These are phyloP conservation scores for Osmerus eperlanus DNA, from an alignment of 2,113 vertebrate genomes.

Conservation along the genomic window DNA sequence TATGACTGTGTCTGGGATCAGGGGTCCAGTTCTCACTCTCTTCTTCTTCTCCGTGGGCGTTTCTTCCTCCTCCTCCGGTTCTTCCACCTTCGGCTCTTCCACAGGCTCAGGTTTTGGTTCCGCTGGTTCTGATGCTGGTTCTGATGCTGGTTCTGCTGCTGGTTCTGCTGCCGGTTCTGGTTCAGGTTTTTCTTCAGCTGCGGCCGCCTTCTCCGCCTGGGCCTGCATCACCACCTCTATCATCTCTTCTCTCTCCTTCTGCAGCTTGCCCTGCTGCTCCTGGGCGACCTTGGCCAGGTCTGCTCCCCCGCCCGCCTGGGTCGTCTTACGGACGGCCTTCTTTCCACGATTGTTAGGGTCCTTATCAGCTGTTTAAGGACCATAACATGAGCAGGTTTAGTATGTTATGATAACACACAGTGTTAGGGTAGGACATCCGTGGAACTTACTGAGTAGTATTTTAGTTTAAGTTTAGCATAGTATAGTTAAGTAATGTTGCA, in stretches of 20 bases:
- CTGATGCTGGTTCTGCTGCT: background rate
- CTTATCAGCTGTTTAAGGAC: slow-evolving; percentile 56
- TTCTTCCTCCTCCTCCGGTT: slow-evolving; percentile 4
- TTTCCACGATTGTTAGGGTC: slow-evolving; percentile 57
- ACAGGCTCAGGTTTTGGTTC: background rate
- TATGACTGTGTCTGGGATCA: slow-evolving; percentile 60
- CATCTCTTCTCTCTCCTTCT: slow-evolving; percentile 50
- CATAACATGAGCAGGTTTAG: background rate
- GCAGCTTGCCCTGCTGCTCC: slow-evolving; percentile 61
- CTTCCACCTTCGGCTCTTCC: background rate
- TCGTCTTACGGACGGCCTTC: slow-evolving; percentile 69
- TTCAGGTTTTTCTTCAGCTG: background rate
- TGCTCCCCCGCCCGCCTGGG: slow-evolving; percentile 56
- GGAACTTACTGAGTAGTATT: too few species aligned
- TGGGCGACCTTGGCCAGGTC: slow-evolving; percentile 60
- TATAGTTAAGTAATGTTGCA: background rate
- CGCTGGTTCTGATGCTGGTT: background rate
- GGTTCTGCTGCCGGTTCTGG: background rate
- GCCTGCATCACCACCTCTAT: slow-evolving; percentile 40
- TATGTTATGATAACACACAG: background rate
- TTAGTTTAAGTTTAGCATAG: background rate
- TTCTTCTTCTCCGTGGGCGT: slow-evolving; percentile 48
- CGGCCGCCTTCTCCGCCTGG: slow-evolving; percentile 34
- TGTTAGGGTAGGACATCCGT: too few species aligned
- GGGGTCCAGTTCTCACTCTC: slow-evolving; percentile 55